Evolutionary conservation across 2,888 invertebrate species (phyloP).

Genomic region (Crocallis elinguaria): DNA sequence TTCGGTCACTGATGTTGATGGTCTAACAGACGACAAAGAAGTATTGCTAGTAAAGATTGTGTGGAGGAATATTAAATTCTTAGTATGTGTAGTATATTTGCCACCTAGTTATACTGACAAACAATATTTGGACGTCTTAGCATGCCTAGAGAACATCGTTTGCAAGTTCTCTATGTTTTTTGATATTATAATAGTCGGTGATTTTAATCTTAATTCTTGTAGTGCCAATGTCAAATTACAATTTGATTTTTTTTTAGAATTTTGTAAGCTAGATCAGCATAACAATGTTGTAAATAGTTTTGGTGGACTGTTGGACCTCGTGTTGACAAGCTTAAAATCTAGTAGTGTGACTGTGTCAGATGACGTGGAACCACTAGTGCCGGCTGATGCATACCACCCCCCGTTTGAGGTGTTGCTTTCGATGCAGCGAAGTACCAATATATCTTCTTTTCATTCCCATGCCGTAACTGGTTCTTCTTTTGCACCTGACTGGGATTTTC

Average conservation of each 20-base stretch:
- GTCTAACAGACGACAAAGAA: background rate
- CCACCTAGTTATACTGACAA: background rate
- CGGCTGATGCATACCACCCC: background rate
- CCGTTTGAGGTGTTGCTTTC: background rate
- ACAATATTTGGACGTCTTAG: background rate
- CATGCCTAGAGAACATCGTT: background rate
- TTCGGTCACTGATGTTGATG: background rate
- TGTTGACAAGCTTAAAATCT: background rate
- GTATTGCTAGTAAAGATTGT: background rate
- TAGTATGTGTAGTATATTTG: background rate
- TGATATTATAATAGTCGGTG: background rate
- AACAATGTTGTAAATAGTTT: background rate
- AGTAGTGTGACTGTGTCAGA: background rate
- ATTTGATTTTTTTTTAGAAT: background rate
- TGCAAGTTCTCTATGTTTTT: background rate
- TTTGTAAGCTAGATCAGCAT: background rate
- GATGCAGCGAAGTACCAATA: background rate
- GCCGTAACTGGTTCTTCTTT: background rate
- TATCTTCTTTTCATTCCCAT: no score
- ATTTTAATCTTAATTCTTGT: background rate
- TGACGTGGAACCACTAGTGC: background rate
- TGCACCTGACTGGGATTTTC: constrained; percentile 3
- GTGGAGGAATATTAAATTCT: background rate
- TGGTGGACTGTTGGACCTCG: background rate
- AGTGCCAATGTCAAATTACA: background rate